Conservation (phyloP, 2,797 vertebrate species). For the Gadopsis bispinosus region DNA sequence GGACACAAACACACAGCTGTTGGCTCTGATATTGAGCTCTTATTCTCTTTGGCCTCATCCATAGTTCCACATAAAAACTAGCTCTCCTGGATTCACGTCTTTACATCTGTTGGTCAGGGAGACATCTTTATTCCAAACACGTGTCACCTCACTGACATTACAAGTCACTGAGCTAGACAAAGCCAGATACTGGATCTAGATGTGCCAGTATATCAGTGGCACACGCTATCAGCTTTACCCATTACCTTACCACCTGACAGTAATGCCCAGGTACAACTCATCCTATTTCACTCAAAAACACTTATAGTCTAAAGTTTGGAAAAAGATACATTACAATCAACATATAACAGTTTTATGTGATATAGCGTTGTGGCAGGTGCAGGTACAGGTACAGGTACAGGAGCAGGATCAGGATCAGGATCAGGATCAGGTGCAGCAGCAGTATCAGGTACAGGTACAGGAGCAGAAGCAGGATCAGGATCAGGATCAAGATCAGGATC, state of each 20-base stretch:
- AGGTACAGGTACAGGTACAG: no score
- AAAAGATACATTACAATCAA: background rate
- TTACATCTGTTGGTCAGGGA: conserved; percentile 2
- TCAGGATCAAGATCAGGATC: no score
- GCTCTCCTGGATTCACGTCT: conserved; percentile 14
- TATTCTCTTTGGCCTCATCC: conserved; percentile 24
- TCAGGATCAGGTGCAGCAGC: no score
- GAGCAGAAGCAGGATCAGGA: no score
- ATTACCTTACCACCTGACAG: conserved; percentile 29
- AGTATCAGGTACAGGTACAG: no score
- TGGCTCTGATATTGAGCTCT: conserved; percentile 35
- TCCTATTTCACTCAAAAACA: background rate
- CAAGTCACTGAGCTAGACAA: conserved; percentile 8
- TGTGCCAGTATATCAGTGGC: conserved; percentile 13
- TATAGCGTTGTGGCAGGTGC: background rate
- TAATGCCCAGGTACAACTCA: conserved; percentile 14
- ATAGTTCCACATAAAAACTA: conserved; percentile 28
- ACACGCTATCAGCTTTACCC: conserved; percentile 15
- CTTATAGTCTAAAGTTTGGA: background rate
- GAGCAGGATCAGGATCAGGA: no score
- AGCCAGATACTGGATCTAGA: conserved; percentile 16
- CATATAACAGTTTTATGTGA: background rate
- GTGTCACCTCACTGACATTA: conserved; percentile 14
- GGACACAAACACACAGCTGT: background rate
- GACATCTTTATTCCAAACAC: conserved; percentile 32